Evolutionary conservation across 2,113 vertebrate species (phyloP), one percentile per base, ranked within the genome.

Genomic region (Petromus typicus): DNA sequence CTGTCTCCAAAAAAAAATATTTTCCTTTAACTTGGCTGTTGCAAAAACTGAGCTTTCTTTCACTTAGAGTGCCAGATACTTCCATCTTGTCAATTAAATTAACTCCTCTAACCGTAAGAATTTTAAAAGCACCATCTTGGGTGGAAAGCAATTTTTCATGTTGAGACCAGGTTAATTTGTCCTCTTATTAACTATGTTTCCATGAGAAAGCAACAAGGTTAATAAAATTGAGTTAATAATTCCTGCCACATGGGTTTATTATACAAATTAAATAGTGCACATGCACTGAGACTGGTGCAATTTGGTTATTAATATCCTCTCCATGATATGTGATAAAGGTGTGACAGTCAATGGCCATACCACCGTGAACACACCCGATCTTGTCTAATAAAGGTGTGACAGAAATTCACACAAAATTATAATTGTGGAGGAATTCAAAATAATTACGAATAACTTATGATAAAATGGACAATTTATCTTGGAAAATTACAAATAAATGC

Each of bases 21-120:
- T n/a, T n/a, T n/a, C n/a, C 69, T 56, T 82, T 83, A 75, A 66
- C 32, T 48, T 90, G 45, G 45, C n/a, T 85, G 0, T 84, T 95
- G 43, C 43, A 88, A 25, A 56, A 76, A 85, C 9, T 75, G 7
- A 14, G 64, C 4, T 79, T n/a, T 85, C n/a, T 51, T 43, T 67
- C 30, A 27, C 27, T n/a, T 75, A 64, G 57, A 82, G 45, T 69
- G n/a, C 37, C 20, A 83, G 22, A 43, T 83, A 17, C 27, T 32
- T 56, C 16, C 76, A 32, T 91, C 34, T 88, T 56, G 22, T 89
- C 69, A 45, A 10, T 67, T 48, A 92, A 83, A 84, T 59, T 71
- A 92, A 54, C 43, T 84, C 27, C 25, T 95, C 20, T 78, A 30
- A 79, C 51, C 43, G 12, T 69, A 57, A 88, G 92, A 83, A 88